A percentile compares a stretch with the other conserved stretches of the same genome.
Conservation (phyloP, 2,888 invertebrate species). For the Drosophila recens region DNA sequence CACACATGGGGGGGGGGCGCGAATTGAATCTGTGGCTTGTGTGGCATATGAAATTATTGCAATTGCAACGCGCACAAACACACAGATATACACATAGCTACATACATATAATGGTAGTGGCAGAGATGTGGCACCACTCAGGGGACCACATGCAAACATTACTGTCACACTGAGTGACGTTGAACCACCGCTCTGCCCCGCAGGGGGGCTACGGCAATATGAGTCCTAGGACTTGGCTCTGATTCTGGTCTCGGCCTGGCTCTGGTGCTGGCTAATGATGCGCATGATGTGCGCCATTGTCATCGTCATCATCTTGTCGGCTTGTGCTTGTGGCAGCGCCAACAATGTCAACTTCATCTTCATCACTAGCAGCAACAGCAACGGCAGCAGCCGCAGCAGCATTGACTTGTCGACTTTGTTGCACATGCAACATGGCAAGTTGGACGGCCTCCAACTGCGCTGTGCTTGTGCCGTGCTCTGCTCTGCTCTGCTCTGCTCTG, state of each 20-base stretch:
- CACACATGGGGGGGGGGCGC: constrained; percentile 5
- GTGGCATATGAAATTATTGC: constrained; percentile 46
- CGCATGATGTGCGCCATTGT: constrained; percentile 76
- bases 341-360: constrained; percentile 55
- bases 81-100: neutral
- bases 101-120: neutral
- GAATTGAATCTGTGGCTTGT: constrained; percentile 42
- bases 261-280: constrained; percentile 71
- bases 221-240: constrained; percentile 37
- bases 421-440: constrained; percentile 58
- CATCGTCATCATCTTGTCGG: constrained; percentile 52
- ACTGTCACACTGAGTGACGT: constrained; percentile 49
- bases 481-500: constrained; percentile 20
- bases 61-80: constrained; percentile 18
- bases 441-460: constrained; percentile 69
- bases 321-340: constrained; percentile 51
- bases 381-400: constrained; percentile 12
- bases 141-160: constrained; percentile 37
- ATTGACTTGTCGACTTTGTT: constrained; percentile 53
- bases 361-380: constrained; percentile 37
- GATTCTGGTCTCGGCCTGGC: constrained; percentile 27
- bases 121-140: constrained; percentile 25
- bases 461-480: constrained; percentile 24
- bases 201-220: constrained; percentile 8
- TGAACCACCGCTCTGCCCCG: constrained; percentile 1